Base-by-base conservation (phyloP, 23 tunicate species). In the Ascidia mentula region DNA sequence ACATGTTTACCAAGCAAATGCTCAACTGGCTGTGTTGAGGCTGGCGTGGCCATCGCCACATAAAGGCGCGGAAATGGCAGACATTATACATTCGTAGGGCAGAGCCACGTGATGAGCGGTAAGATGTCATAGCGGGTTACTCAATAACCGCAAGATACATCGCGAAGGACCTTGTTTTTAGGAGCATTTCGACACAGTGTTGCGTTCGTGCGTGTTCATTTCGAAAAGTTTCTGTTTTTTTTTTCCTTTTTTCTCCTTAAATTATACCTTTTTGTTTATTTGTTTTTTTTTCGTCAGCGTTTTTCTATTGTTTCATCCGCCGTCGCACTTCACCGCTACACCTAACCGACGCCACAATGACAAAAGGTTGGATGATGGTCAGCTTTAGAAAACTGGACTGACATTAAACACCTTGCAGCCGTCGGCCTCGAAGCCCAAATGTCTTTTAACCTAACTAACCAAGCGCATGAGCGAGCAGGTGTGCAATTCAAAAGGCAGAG, bases 21-120 rank as follows among this genome's bases (percentile, higher is more conserved):
- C 39, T 93, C 24, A 84, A 88, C 75, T 87, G 87, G 87, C 78
- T 60, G 69, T 93, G 98, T 83, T 53, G 65, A 53, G 65, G 24
- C 12, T 28, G 24, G 65, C 65, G 65, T 28, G 24, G 65, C 24
- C 65, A 53, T 26, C 65, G 24, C 22, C 65, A 20, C 65, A 20
- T 9, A 9, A 53, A 53, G 65, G 65, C 24, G 65, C 65, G 24
- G 24, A 53, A 53, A 26, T 53, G 4, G 65, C 65, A 26, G 13
- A 53, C 65, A n/a, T n/a, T n/a, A n/a, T n/a, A n/a, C n/a, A n/a
- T n/a, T n/a, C n/a, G n/a, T n/a, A n/a, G n/a, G n/a, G n/a, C n/a
- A n/a, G n/a, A n/a, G n/a, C n/a, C n/a, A n/a, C n/a, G n/a, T n/a
- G 65, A 26, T 26, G 65, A 20, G 65, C 65, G 65, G 24, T 20